These are phyloP conservation scores for Leptestheria dahalacensis DNA, from an alignment of 1,140 invertebrate species.

Conservation along the genomic window DNA sequence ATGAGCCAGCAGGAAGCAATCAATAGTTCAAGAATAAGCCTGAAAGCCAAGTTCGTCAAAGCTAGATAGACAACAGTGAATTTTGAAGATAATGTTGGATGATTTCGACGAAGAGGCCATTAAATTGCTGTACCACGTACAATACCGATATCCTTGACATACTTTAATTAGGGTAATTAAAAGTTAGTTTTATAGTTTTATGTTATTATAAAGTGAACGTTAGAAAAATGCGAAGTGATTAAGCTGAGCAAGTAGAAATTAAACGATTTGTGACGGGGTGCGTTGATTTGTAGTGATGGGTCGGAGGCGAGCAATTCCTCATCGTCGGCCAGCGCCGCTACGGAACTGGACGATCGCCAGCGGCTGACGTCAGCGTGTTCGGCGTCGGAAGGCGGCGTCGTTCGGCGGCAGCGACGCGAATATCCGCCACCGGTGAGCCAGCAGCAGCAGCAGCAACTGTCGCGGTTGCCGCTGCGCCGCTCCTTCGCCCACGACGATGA, in stretches of 20 bases:
- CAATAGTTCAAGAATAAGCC: not conserved
- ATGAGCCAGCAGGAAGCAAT: not conserved
- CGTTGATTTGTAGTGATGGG: slow-evolving; percentile 1
- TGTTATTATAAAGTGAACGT: no score
- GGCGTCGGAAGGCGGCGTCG: not conserved
- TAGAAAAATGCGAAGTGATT: no score
- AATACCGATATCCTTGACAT: no score
- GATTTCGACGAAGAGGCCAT: no score
- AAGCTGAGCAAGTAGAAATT: no score
- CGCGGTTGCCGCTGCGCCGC: not conserved
- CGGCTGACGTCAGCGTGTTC: not conserved
- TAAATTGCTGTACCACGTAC: no score
- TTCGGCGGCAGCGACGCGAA: not conserved
- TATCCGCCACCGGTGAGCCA: no score
- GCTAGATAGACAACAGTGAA: no score
- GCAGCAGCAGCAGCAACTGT: not conserved
- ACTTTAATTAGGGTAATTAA: no score
- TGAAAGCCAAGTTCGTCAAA: no score
- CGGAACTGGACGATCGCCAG: not conserved
- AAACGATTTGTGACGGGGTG: not conserved
- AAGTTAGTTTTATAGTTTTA: no score
- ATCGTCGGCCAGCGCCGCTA: slow-evolving; percentile 6
- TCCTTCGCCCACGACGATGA: not conserved
- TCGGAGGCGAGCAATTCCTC: slow-evolving; percentile 11
- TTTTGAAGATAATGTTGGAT: no score